These are phyloP conservation scores for Micrasema longulum DNA, from an alignment of 1,140 invertebrate genomes.

Conservation along the genomic window DNA sequence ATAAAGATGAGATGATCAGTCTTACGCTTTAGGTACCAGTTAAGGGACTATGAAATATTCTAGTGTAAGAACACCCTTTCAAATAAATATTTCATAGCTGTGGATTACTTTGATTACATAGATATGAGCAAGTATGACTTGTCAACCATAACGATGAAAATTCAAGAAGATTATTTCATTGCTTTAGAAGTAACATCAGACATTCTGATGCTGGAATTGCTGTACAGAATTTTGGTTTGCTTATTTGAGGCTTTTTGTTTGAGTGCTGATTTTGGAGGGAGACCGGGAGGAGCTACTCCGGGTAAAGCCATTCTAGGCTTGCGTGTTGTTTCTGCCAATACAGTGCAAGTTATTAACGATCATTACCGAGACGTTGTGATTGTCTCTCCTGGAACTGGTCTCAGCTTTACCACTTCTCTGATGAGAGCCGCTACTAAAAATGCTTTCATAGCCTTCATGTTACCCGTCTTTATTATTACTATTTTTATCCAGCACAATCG, in stretches of 20 bases:
- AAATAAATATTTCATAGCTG: too few relatives aligned
- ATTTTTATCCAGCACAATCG: conserved; percentile 87
- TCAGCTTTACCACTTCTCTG: conserved; percentile 75
- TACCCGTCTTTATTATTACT: conserved; percentile 83
- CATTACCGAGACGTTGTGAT: conserved; percentile 69
- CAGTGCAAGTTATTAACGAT: conserved; percentile 68
- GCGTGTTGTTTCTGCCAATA: conserved; percentile 82
- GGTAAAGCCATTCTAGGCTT: conserved; percentile 88
- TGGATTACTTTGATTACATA: conserved; percentile 82
- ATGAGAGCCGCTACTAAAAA: conserved; percentile 85
- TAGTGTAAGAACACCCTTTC: too few relatives aligned
- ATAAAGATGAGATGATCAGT: too few relatives aligned
- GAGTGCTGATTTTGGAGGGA: conserved; percentile 69
- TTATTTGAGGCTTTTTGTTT: conserved; percentile 82
- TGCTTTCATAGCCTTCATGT: conserved; percentile 83
- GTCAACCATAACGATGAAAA: conserved; percentile 68
- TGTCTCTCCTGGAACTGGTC: conserved; percentile 74
- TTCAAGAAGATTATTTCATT: conserved; percentile 75
- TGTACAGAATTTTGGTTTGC: conserved; percentile 82
- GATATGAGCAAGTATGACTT: conserved; percentile 72
- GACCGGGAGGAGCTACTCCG: conserved; percentile 85
- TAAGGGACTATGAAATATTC: too few relatives aligned
- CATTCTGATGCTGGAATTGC: conserved; percentile 80
- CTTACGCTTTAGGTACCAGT: too few relatives aligned
- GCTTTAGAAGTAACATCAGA: conserved; percentile 82